Evolutionary conservation across 2,113 vertebrate genomes (phyloP), one percentile per base, ranked within the genome.

Genomic region (Paracanthobrama guichenoti): DNA sequence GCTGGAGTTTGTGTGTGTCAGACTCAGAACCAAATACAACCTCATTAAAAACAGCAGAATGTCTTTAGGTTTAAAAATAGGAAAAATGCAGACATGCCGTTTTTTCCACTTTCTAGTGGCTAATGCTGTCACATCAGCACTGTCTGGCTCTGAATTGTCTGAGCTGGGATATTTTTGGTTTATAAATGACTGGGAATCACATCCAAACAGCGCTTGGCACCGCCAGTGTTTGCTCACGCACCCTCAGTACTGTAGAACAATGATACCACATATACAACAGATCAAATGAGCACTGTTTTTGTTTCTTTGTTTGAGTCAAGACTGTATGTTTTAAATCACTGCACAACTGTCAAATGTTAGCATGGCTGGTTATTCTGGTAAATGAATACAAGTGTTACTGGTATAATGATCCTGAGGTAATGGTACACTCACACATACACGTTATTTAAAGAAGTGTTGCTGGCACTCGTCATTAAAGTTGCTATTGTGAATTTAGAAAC

Each of bases 91-190:
- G 39, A 60, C 55, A 8, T 10, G 35, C 31, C 12, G 8, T 22
- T 78, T 78, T 60, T 55, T 39, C 73, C 26, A 11, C 39, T 22
- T 71, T 42, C 22, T 75, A 18, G 24, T 11, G 26, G 3, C 72
- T 11, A 75, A 50, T 75, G n/a, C 46, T 53, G 73, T 75, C 48
- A 75, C 16, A 75, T 53, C 67, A 71, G 39, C 10, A 2, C 67
- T 71, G 67, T 71, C 67, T 71, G 67, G 67, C 20, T 44, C 67
- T 44, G 35, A 12, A 73, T 78, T 78, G n/a, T 79, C 24, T 4
- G 14, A 78, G 35, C 35, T 42, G 2, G 75, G 53, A 24, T 60
- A 46, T 72, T 79, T 79, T 79, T 60, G 55, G 35, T n/a, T n/a
- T 60, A 9, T 35, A 62, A 60, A 79, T 44, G 35, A 2, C 35